Conservation (phyloP, 2,113 vertebrate genomes). For the Petrocephalus zakoni region DNA sequence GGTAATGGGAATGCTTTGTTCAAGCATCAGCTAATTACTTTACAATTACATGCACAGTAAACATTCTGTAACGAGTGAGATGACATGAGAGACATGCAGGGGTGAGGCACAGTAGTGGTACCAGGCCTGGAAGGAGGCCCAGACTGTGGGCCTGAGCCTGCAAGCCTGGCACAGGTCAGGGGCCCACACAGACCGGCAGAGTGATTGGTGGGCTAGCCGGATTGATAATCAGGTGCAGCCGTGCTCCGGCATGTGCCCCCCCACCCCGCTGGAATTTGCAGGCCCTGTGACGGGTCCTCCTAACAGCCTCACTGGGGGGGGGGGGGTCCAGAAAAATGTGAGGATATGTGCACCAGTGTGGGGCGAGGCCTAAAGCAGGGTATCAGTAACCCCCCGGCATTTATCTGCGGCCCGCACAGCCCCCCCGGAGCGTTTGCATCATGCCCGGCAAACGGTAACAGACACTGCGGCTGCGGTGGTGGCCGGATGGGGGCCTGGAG, state of each 20-base stretch:
- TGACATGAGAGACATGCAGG: not conserved
- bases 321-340: not conserved
- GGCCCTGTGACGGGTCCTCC: not conserved
- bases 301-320: not conserved
- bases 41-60: not conserved
- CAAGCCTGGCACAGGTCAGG: constrained; percentile 48
- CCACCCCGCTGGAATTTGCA: constrained; percentile 13
- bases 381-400: not conserved
- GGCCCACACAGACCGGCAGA: constrained; percentile 58
- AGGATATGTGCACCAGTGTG: not conserved
- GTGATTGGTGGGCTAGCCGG: constrained; percentile 69
- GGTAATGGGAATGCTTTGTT: not conserved
- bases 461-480: not conserved
- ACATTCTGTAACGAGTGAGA: not conserved
- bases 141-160: not conserved
- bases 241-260: constrained; percentile 13
- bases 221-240: constrained; percentile 54
- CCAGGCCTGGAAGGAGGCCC: not conserved
- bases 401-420: not conserved
- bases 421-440: not conserved
- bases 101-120: not conserved
- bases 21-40: not conserved
- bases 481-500: not conserved
- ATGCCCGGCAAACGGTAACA: not conserved
- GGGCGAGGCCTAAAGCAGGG: not conserved